phyloP scores from a whole-genome alignment of 1,140 invertebrate species.

The Gonioctena quinquepunctata region DNA sequence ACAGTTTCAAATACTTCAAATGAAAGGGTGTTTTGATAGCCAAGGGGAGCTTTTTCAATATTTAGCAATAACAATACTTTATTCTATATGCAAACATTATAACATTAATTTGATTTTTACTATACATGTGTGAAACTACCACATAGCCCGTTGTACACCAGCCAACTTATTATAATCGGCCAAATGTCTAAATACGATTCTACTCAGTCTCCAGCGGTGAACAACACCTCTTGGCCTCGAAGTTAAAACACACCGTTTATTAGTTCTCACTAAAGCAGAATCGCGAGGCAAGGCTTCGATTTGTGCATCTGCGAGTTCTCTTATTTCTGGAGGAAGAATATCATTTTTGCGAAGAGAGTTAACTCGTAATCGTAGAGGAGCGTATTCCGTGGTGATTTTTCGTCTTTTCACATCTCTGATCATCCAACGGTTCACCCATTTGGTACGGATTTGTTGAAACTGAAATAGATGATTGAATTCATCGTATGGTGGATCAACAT shows the following conservation, averaged over 20 bases:
- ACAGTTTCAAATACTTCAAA: no score
- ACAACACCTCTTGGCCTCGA: conserved; percentile 74
- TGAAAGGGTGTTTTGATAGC: no score
- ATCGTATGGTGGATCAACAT: no score
- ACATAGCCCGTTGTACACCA: conserved; percentile 86
- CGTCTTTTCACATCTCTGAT: conserved; percentile 80
- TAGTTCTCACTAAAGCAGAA: conserved; percentile 66
- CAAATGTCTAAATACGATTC: conserved; percentile 84
- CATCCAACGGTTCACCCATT: conserved; percentile 80
- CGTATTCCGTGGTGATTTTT: conserved; percentile 71
- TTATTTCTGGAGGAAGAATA: conserved; percentile 78
- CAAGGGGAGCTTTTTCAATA: no score
- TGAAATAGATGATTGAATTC: conserved; percentile 46
- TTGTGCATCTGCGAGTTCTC: conserved; percentile 73
- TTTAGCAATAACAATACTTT: no score
- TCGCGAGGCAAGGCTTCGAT: conserved; percentile 77
- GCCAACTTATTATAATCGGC: conserved; percentile 90
- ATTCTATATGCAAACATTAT: no score
- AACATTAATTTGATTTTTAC: no score
- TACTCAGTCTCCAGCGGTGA: conserved; percentile 77
- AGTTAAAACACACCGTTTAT: conserved; percentile 79
- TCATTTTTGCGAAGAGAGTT: conserved; percentile 79
- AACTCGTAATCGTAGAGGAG: conserved; percentile 70
- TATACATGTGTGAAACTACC: no score
- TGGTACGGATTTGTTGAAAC: conserved; percentile 70